These are phyloP conservation scores for Recurvirostra avosetta DNA, from an alignment of 2,113 vertebrate genomes.

Conservation along the genomic window DNA sequence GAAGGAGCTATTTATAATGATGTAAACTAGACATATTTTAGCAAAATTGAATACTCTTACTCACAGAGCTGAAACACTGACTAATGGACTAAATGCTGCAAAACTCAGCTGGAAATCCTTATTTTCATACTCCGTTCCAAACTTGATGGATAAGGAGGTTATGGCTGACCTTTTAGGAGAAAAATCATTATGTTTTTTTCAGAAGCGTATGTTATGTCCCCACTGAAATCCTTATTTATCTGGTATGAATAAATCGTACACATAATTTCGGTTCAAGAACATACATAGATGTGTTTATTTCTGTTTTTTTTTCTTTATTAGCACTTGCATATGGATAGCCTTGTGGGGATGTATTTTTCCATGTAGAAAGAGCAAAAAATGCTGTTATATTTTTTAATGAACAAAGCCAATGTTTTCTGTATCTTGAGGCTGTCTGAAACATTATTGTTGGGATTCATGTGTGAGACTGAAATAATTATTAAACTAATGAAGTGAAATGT, in stretches of 20 bases:
- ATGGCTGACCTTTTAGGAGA: background rate
- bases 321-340: background rate
- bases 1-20: background rate
- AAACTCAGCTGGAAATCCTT: background rate
- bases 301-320: background rate
- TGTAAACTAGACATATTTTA: background rate
- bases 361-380: background rate
- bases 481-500: background rate
- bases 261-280: background rate
- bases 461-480: background rate
- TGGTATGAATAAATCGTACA: background rate
- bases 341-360: background rate
- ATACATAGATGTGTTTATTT: background rate
- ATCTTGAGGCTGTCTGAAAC: background rate
- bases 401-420: rapidly evolving
- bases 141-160: background rate
- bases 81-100: background rate
- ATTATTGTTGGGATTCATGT: background rate
- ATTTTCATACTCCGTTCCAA: background rate
- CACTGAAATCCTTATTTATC: background rate
- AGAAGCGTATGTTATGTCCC: background rate
- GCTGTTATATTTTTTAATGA: background rate
- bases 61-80: background rate
- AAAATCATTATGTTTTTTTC: background rate
- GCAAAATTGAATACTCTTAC: background rate